Base-by-base conservation (phyloP, 2,113 vertebrate species). In the Corynorhinus townsendii region DNA sequence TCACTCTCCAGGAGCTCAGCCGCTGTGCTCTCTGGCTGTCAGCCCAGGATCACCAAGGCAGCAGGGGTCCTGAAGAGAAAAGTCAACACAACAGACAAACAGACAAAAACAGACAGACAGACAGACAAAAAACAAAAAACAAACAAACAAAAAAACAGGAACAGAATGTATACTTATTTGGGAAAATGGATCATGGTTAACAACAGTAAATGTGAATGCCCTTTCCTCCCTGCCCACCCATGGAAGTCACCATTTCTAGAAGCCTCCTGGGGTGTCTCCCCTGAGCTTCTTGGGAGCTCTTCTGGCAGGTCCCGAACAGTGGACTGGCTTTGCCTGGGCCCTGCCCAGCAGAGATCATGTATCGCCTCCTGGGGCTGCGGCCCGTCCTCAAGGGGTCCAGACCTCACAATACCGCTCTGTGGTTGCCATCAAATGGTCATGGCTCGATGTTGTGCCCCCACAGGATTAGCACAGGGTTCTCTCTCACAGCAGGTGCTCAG, bases 101-200 rank as follows among this genome's bases (percentile, higher is more conserved):
- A 97, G 4, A 95, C 26, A 95, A 66, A 68, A 47, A 49, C 56
- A 59, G 26, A 97, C 85, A 94, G 87, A 97, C 93, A 97, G 93
- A 97, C 95, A 91, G 7, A 96, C 35, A 96, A 0, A 88, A 96
- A 0, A 85, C 24, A 81, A 92, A 85, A 33, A 33, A 92, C 24
- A 86, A 77, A 93, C 93, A 97, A 94, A 33, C 64, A 94, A 54
- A 88, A 94, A 96, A 96, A 97, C 94, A 97, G 96, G 96, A 97
- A 97, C 89, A 97, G 91, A 97, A 96, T 97, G 96, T 97, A 97
- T 97, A 97, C 96, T 97, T 97, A 97, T 97, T 97, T 97, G 96
- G 96, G 83, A 96, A 97, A 95, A 97, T 93, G 94, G 94, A 97
- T 97, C 94, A 96, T 97, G 97, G 64, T 97, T 89, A 97, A 97